A percentile compares a stretch with the other conserved stretches of the same genome.
Conservation (phyloP, 2,888 invertebrate species). For the Heliconius cydno region DNA sequence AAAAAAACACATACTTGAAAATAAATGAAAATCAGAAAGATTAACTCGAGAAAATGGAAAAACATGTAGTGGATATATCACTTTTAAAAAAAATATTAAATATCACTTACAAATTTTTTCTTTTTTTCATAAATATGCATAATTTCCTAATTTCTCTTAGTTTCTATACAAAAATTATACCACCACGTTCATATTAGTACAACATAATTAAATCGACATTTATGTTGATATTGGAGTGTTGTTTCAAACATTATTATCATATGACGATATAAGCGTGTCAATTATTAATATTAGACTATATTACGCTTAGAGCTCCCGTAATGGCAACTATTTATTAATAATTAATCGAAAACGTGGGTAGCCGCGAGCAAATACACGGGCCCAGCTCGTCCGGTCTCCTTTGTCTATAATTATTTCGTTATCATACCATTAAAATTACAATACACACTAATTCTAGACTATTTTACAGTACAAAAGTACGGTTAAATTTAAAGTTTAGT, state of each 20-base stretch:
- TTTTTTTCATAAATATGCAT: too few species aligned
- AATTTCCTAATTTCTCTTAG: not conserved
- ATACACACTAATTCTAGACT: not conserved
- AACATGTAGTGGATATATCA: too few species aligned
- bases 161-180: not conserved
- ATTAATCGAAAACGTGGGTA: conserved; percentile 37
- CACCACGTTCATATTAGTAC: not conserved
- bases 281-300: conserved; percentile 27
- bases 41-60: too few species aligned
- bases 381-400: conserved; percentile 4
- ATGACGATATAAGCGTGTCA: conserved; percentile 19
- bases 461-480: not conserved
- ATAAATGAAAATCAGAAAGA: too few species aligned
- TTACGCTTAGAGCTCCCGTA: conserved; percentile 33
- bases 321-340: conserved; percentile 34
- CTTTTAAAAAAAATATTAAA: too few species aligned
- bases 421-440: not conserved
- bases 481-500: not conserved
- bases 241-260: conserved; percentile 13
- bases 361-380: conserved; percentile 31
- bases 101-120: too few species aligned
- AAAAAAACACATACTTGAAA: too few species aligned
- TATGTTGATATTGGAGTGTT: not conserved
- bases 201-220: conserved; percentile 6
- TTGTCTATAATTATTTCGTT: conserved; percentile 16